These are phyloP conservation scores for Pelagia noctiluca DNA, from an alignment of 30 jellyfish, hydroid and myxozoan species.

Conservation along the genomic window DNA sequence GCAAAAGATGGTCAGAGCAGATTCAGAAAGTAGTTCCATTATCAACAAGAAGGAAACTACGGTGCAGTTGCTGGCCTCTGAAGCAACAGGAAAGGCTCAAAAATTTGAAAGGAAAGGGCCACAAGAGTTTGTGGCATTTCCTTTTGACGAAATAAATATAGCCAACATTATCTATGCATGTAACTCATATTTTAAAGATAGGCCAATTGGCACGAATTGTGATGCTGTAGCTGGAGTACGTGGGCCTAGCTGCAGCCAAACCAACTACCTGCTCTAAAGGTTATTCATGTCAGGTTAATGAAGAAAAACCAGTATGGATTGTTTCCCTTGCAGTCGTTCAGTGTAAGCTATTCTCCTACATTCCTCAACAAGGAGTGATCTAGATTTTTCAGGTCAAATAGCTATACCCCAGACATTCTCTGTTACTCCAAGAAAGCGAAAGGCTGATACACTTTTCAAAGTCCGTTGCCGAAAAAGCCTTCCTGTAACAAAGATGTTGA, in stretches of 20 bases:
- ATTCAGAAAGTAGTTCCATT: conserved; percentile 3
- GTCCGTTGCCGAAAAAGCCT: conserved; percentile 17
- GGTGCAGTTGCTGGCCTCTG: conserved; percentile 45
- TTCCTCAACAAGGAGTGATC: not conserved
- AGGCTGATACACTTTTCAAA: too few species aligned
- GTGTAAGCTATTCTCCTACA: too few species aligned
- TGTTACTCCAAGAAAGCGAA: conserved; percentile 1
- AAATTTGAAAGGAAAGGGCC: conserved; percentile 56
- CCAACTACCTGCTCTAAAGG: conserved; percentile 38
- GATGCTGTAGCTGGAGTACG: conserved; percentile 50
- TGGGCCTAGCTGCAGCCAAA: conserved; percentile 52
- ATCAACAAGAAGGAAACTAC: conserved; percentile 42
- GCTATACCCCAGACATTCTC: too few species aligned
- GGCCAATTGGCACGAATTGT: conserved; percentile 29
- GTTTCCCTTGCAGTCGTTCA: not conserved
- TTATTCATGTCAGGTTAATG: conserved; percentile 48
- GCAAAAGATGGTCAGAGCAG: not conserved
- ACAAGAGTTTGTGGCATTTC: conserved; percentile 48
- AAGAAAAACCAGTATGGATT: conserved; percentile 5
- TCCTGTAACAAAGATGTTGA: conserved; percentile 26
- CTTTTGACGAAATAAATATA: conserved; percentile 33
- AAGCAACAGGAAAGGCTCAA: conserved; percentile 65
- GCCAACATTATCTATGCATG: conserved; percentile 37
- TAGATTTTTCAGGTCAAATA: not conserved
- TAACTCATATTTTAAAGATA: conserved; percentile 1